Percentiles rank a stretch among this genome's conserved stretches.
Evolutionary conservation across 2,113 vertebrate genomes (phyloP).

Genomic region (Catharus fuscescens): DNA sequence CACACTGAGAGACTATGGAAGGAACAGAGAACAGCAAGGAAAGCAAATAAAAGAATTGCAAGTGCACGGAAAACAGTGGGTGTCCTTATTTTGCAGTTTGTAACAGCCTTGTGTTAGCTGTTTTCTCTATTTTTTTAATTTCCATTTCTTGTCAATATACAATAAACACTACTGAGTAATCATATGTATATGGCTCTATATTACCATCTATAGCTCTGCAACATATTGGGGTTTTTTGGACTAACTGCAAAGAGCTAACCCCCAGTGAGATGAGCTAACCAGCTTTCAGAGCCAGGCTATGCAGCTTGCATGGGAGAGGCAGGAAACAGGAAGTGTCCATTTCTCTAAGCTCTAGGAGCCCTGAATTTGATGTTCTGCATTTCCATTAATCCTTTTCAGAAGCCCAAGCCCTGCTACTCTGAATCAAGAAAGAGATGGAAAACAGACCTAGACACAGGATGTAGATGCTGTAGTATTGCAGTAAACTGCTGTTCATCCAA

Average conservation of each 20-base stretch:
- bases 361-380: not conserved
- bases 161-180: not conserved
- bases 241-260: not conserved
- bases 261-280: fast-evolving
- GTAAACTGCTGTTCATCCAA: not conserved
- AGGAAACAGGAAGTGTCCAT: not conserved
- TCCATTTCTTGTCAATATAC: not conserved
- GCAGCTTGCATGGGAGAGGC: not conserved
- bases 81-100: not conserved
- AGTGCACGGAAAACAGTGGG: not conserved
- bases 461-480: not conserved
- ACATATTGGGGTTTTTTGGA: not conserved
- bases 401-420: not conserved
- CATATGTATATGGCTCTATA: not conserved
- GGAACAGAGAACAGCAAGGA: not conserved
- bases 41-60: not conserved
- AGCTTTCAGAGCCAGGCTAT: not conserved
- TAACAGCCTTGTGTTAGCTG: not conserved
- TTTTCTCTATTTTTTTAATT: not conserved
- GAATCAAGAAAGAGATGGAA: not conserved
- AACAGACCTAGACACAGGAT: not conserved
- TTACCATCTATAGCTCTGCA: not conserved
- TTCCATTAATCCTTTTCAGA: not conserved
- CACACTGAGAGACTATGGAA: not conserved
- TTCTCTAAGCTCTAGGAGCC: not conserved